Percentiles rank a stretch among this genome's conserved stretches.
These are phyloP conservation scores for Ispidina picta DNA, from an alignment of 2,797 vertebrate species.

Conservation along the genomic window DNA sequence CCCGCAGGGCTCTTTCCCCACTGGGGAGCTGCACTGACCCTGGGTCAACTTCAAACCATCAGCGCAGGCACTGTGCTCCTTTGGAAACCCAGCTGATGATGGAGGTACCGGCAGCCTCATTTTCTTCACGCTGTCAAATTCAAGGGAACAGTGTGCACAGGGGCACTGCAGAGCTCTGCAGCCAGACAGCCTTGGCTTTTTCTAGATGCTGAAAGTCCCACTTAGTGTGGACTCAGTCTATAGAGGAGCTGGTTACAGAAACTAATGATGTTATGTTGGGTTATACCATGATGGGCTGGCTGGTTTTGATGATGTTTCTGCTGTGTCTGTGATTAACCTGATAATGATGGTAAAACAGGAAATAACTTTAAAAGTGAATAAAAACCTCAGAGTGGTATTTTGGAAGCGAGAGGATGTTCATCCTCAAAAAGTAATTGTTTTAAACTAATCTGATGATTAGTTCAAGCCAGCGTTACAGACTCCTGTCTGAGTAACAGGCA, in stretches of 20 bases:
- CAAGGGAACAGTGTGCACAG: background rate
- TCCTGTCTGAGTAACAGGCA: constrained; percentile 13
- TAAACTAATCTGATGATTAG: constrained; percentile 12
- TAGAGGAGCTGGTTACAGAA: background rate
- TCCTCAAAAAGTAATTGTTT: background rate
- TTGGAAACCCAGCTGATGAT: background rate
- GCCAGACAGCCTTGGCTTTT: background rate
- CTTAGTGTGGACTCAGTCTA: background rate
- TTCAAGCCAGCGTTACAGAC: background rate
- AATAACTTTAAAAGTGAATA: background rate
- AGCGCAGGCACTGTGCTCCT: background rate
- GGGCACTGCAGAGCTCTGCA: background rate
- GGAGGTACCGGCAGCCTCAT: background rate
- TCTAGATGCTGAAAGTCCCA: background rate
- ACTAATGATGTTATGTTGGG: background rate
- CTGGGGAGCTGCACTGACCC: background rate
- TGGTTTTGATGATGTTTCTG: background rate
- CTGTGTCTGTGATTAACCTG: constrained; percentile 20
- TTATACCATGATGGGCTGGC: background rate
- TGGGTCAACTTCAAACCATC: background rate
- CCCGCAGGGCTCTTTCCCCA: background rate
- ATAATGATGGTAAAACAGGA: background rate
- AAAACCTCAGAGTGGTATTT: background rate
- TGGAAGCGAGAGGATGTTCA: background rate
- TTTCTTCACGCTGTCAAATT: background rate